phyloP scores from a whole-genome alignment of 2,797 vertebrate species.

The Schizopygopsis pylzovi region DNA sequence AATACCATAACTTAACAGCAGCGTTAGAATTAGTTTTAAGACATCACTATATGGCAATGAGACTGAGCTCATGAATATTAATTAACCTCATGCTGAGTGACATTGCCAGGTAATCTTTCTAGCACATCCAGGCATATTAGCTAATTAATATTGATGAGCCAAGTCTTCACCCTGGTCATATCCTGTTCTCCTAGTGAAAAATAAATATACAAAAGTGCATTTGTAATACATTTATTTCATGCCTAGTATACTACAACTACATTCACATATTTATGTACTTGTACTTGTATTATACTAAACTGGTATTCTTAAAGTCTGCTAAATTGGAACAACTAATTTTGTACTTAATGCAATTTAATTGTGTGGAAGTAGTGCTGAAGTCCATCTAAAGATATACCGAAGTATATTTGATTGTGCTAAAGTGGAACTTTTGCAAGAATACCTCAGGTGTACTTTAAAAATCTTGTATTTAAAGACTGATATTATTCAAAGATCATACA shows the following conservation, averaged over 20 bases:
- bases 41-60: background rate
- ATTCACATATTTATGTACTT: background rate
- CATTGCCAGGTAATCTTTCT: conserved; percentile 7
- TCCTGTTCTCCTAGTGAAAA: background rate
- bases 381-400: too few species aligned
- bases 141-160: background rate
- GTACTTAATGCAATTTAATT: too few species aligned
- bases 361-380: too few species aligned
- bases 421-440: too few species aligned
- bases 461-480: too few species aligned
- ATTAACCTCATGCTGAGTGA: background rate
- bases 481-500: too few species aligned
- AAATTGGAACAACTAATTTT: too few species aligned
- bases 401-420: too few species aligned
- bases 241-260: background rate
- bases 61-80: background rate
- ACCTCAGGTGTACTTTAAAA: too few species aligned
- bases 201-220: too few species aligned
- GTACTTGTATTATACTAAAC: too few species aligned
- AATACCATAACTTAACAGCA: background rate
- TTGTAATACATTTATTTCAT: background rate
- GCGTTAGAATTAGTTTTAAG: background rate
- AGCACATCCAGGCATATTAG: conserved; percentile 4
- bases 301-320: too few species aligned
- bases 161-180: background rate